Evolutionary conservation across 2,113 vertebrate species (phyloP).

Genomic region (Poeciliopsis occidentalis): DNA sequence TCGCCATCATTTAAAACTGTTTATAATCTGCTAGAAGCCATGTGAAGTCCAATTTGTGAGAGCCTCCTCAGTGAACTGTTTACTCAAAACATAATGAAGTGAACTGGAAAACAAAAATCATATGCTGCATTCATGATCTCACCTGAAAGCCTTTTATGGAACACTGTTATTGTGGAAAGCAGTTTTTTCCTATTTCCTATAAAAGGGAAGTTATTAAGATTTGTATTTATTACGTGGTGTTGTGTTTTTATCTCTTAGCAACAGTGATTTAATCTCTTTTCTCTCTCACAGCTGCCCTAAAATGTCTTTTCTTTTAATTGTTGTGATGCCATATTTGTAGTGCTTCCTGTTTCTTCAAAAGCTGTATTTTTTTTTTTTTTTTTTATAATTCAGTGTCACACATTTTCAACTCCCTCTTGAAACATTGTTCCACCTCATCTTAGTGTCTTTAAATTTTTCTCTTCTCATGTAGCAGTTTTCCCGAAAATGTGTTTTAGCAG

Average conservation of each 20-base stretch:
- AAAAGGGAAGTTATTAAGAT: slow-evolving; percentile 3
- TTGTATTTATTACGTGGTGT: slow-evolving; percentile 18
- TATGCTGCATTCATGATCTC: background rate
- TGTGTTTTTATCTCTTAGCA: slow-evolving; percentile 18
- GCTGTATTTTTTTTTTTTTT: slow-evolving; percentile 11
- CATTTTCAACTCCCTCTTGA: background rate
- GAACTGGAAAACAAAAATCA: slow-evolving; percentile 17
- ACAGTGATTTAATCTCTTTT: slow-evolving; percentile 16
- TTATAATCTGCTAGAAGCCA: slow-evolving; percentile 54
- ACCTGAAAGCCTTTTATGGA: background rate
- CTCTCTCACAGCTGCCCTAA: slow-evolving; percentile 1
- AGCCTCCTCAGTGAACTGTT: slow-evolving; percentile 40
- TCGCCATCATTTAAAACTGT: slow-evolving; percentile 52
- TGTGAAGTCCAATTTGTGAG: slow-evolving; percentile 42
- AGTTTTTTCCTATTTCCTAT: slow-evolving; percentile 6
- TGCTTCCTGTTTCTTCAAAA: slow-evolving; percentile 9
- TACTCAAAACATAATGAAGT: slow-evolving; percentile 31
- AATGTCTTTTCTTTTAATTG: slow-evolving; percentile 17
- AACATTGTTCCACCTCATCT: slow-evolving; percentile 2
- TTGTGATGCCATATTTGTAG: slow-evolving; percentile 7
- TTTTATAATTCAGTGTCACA: slow-evolving; percentile 5
- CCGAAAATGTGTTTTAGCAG: background rate
- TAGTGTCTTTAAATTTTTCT: slow-evolving; percentile 5
- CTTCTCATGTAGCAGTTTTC: background rate
- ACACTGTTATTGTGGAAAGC: background rate